These are phyloP conservation scores for Proteles cristata DNA, from an alignment of 2,113 vertebrate genomes.

Conservation along the genomic window DNA sequence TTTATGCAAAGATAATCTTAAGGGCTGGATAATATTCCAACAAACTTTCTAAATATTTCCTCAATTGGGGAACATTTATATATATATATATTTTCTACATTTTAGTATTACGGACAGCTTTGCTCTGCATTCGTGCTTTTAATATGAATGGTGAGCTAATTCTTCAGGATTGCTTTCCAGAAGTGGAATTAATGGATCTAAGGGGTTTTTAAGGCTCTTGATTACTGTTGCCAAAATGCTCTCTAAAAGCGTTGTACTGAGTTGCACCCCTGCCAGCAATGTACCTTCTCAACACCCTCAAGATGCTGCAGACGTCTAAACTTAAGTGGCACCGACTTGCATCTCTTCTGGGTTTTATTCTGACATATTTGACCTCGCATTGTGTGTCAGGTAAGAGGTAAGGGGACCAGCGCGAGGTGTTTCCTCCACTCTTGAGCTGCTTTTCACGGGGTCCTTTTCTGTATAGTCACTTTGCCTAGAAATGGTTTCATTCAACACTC, in stretches of 20 bases:
- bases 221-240: background rate
- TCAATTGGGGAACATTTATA: background rate
- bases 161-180: constrained; percentile 24
- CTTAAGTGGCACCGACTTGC: background rate
- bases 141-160: background rate
- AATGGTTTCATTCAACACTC: constrained; percentile 54
- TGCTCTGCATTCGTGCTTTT: background rate
- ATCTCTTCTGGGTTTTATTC: background rate
- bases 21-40: background rate
- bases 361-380: background rate
- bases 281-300: background rate
- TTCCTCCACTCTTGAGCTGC: background rate
- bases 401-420: fast-evolving
- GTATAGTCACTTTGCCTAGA: constrained; percentile 43
- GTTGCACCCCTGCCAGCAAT: background rate
- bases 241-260: background rate
- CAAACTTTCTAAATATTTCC: background rate
- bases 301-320: too few species aligned
- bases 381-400: background rate
- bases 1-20: background rate
- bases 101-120: background rate
- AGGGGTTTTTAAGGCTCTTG: constrained; percentile 8
- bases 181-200: constrained; percentile 42
- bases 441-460: constrained; percentile 34
- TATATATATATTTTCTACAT: background rate